phyloP scores from a whole-genome alignment of 2,113 vertebrate species.

The Aramus guarauna region DNA sequence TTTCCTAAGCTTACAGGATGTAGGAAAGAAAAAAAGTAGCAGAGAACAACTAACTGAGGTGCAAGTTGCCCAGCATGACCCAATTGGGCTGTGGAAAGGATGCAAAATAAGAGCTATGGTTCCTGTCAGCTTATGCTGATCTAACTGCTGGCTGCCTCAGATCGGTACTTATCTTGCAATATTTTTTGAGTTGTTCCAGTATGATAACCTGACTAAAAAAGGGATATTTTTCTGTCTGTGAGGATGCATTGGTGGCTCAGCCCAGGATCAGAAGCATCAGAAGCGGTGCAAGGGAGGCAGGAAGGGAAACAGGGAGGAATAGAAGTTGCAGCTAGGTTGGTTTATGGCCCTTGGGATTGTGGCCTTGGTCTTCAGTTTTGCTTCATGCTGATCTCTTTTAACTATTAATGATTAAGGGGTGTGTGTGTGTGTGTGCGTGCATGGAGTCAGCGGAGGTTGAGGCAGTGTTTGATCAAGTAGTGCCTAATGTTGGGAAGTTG shows the following conservation, averaged over 20 bases:
- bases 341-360: neutral
- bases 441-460: neutral
- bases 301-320: neutral
- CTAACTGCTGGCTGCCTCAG: neutral
- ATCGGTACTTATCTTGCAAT: neutral
- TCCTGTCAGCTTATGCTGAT: neutral
- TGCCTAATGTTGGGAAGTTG: neutral
- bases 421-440: too few species aligned
- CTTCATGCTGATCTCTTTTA: neutral
- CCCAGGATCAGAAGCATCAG: neutral
- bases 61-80: neutral
- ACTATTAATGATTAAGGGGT: neutral
- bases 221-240: neutral
- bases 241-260: neutral
- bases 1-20: neutral
- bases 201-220: neutral
- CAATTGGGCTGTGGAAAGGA: neutral
- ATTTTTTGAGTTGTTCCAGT: neutral
- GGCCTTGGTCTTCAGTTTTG: neutral
- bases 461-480: neutral
- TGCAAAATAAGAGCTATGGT: neutral
- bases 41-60: neutral
- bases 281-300: fast-evolving
- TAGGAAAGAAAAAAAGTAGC: neutral
- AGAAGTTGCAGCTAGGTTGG: neutral